Conservation (phyloP, 2,797 vertebrate genomes). For the Lophius americanus region DNA sequence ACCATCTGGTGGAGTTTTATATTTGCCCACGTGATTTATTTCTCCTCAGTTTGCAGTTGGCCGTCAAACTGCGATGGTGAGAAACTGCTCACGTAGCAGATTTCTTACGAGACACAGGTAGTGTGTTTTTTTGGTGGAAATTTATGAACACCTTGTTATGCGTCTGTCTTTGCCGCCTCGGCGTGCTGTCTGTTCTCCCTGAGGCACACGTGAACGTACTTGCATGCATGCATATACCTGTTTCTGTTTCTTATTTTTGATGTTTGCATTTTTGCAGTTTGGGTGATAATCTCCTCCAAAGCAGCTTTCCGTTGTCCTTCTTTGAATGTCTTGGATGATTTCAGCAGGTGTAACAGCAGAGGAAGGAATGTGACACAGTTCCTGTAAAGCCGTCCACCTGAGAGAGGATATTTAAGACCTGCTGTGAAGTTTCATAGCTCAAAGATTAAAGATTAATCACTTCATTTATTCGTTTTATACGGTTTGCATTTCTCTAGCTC, state of each 20-base stretch:
- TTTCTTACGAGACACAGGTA: conserved; percentile 51
- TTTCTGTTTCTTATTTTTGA: neutral
- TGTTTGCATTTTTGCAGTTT: conserved; percentile 6
- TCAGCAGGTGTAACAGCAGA: neutral
- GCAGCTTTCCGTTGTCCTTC: neutral
- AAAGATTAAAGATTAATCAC: neutral
- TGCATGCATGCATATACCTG: neutral
- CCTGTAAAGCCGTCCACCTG: neutral
- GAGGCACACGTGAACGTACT: neutral
- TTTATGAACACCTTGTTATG: conserved; percentile 41
- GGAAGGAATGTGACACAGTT: neutral
- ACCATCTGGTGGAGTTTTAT: conserved; percentile 65
- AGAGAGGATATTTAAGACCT: neutral
- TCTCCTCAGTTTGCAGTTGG: conserved; percentile 55
- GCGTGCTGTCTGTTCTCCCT: conserved; percentile 9
- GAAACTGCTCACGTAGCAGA: conserved; percentile 56
- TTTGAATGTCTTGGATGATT: neutral
- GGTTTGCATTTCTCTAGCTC: conserved; percentile 8
- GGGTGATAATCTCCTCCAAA: conserved; percentile 3
- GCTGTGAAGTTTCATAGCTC: neutral
- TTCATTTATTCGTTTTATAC: conserved; percentile 6
- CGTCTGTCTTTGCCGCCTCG: neutral
- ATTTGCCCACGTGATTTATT: conserved; percentile 58
- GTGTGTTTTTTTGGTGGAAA: conserved; percentile 57
- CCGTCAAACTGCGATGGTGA: conserved; percentile 62